Evolutionary conservation across 2,113 vertebrate genomes (phyloP).

Genomic region (Pundamilia nyererei): DNA sequence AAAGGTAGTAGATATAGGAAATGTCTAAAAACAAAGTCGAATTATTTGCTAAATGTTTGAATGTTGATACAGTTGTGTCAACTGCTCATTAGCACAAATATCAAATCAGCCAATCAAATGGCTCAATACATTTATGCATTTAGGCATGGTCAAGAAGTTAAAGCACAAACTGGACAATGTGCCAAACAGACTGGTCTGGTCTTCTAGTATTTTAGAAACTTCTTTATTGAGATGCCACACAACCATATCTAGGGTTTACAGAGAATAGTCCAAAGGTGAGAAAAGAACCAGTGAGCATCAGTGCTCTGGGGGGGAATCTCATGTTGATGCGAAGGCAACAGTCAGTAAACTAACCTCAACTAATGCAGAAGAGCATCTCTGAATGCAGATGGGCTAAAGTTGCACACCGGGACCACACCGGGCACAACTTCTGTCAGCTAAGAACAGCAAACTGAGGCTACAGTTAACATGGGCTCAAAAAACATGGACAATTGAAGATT

Average conservation of each 20-base stretch:
- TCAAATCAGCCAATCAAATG: neutral
- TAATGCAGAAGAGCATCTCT: neutral
- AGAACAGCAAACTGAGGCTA: neutral
- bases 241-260: neutral
- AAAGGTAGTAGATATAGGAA: conserved; percentile 80
- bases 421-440: neutral
- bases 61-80: neutral
- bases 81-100: neutral
- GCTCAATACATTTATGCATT: neutral
- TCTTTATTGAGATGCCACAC: neutral
- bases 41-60: neutral
- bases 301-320: no score
- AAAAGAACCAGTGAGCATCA: neutral
- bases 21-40: neutral
- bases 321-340: neutral
- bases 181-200: neutral
- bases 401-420: neutral
- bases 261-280: accelerated
- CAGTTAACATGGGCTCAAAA: neutral
- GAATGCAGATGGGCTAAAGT: neutral
- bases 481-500: neutral
- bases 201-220: neutral
- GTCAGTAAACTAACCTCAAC: neutral
- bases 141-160: neutral
- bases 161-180: neutral